A percentile compares a stretch with the other conserved stretches of the same genome.
Evolutionary conservation across 2,113 vertebrate genomes (phyloP).

Genomic region (Ciconia boyciana): DNA sequence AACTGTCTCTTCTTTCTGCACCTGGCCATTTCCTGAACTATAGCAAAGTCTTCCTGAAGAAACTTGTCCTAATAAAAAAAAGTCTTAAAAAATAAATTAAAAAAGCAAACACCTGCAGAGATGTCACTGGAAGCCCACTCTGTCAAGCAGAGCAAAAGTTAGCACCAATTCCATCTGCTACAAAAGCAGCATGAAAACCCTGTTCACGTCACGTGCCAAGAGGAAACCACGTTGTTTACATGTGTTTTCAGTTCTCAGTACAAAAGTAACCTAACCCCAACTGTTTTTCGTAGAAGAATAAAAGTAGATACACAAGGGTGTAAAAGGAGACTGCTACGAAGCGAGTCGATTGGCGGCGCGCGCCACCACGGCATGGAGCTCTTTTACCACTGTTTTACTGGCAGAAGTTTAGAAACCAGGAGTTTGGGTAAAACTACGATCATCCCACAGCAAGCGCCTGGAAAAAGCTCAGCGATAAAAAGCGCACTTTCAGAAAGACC

Average conservation of each 20-base stretch:
- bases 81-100: not conserved
- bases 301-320: not conserved
- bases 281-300: not conserved
- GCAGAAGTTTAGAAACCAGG: not conserved
- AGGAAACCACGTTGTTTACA: not conserved
- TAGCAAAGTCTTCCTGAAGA: not conserved
- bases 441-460: not conserved
- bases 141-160: not conserved
- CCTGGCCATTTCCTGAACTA: not conserved
- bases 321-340: not conserved
- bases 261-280: not conserved
- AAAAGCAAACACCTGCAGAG: not conserved
- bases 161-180: not conserved
- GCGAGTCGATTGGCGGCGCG: accelerated
- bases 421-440: not conserved
- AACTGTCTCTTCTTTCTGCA: not conserved
- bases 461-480: not conserved
- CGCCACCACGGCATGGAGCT: not conserved
- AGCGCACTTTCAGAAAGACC: not conserved
- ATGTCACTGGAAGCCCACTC: not conserved
- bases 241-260: not conserved
- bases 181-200: not conserved
- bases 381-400: not conserved
- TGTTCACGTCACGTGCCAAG: accelerated
- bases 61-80: not conserved